phyloP scores from a whole-genome alignment of 2,888 invertebrate genomes.

The Watsonalla cultraria region DNA sequence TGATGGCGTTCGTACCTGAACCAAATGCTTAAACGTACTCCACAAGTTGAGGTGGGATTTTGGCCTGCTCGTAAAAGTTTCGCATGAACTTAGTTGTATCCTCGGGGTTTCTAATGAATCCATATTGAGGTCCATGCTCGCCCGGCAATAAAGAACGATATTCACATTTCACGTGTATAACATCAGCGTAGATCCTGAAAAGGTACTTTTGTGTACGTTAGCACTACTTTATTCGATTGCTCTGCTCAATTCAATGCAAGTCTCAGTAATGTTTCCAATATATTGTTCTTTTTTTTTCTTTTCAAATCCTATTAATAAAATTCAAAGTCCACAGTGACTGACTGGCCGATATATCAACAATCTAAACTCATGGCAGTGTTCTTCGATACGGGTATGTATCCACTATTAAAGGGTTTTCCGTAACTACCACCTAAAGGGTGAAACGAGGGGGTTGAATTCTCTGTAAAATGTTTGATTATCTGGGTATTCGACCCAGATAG shows the following conservation, averaged over 20 bases:
- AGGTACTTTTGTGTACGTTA: slow-evolving; percentile 4
- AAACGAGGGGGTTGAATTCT: too few species aligned
- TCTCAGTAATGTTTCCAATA: too few species aligned
- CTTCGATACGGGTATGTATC: too few species aligned
- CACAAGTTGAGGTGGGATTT: slow-evolving; percentile 81
- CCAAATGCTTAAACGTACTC: slow-evolving; percentile 91
- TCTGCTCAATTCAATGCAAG: too few species aligned
- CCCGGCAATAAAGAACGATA: slow-evolving; percentile 35
- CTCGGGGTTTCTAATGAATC: slow-evolving; percentile 71
- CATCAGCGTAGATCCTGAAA: slow-evolving; percentile 38
- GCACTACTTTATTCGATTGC: not conserved
- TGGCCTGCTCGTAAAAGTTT: slow-evolving; percentile 79
- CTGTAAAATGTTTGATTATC: too few species aligned
- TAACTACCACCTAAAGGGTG: too few species aligned
- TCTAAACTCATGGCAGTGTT: too few species aligned
- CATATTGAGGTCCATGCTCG: slow-evolving; percentile 76
- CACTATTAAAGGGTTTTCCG: too few species aligned
- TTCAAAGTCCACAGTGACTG: too few species aligned
- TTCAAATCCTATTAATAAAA: too few species aligned
- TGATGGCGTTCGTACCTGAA: slow-evolving; percentile 68
- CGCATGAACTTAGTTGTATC: slow-evolving; percentile 67
- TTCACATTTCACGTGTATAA: slow-evolving; percentile 30
- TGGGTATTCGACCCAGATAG: too few species aligned
- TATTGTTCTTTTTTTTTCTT: not conserved
- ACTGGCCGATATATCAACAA: too few species aligned